Percentiles rank a stretch among this genome's conserved stretches.
Conservation (phyloP, 2,797 vertebrate genomes). For the Tadarida brasiliensis region DNA sequence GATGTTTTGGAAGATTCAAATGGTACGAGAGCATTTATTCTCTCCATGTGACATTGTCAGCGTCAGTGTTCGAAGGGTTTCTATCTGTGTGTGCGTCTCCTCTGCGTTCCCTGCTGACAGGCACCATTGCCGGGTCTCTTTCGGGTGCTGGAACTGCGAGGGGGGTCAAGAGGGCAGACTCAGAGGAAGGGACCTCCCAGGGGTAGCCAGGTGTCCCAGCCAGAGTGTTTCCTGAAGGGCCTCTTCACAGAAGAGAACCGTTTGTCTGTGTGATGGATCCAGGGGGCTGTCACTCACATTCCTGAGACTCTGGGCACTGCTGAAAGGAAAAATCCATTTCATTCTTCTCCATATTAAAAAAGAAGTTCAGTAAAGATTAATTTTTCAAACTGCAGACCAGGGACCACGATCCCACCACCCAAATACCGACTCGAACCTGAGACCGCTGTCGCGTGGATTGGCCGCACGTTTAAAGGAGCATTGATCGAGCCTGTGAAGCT, state of each 20-base stretch:
- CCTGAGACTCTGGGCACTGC: background rate
- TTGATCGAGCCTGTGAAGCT: conserved; percentile 77
- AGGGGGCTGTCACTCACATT: background rate
- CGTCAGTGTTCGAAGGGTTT: background rate
- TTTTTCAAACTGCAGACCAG: conserved; percentile 73
- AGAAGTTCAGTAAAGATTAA: conserved; percentile 57
- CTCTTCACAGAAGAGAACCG: conserved; percentile 69
- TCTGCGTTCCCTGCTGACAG: no score
- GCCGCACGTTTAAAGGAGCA: conserved; percentile 78
- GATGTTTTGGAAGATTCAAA: background rate
- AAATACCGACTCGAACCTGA: conserved; percentile 76
- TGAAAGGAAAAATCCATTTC: background rate
- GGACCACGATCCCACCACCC: conserved; percentile 74
- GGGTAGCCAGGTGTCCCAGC: background rate
- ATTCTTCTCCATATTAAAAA: conserved; percentile 59
- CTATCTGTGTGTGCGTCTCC: no score
- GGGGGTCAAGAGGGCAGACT: conserved; percentile 15
- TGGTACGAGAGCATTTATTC: background rate
- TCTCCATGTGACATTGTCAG: background rate
- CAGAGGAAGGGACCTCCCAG: conserved; percentile 67
- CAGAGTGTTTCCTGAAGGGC: background rate
- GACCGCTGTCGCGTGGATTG: conserved; percentile 72
- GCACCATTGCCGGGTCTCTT: no score
- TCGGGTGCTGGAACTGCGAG: no score
- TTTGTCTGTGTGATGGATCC: conserved; percentile 68